Conservation (phyloP, 2,797 vertebrate genomes). For the Menidia menidia region DNA sequence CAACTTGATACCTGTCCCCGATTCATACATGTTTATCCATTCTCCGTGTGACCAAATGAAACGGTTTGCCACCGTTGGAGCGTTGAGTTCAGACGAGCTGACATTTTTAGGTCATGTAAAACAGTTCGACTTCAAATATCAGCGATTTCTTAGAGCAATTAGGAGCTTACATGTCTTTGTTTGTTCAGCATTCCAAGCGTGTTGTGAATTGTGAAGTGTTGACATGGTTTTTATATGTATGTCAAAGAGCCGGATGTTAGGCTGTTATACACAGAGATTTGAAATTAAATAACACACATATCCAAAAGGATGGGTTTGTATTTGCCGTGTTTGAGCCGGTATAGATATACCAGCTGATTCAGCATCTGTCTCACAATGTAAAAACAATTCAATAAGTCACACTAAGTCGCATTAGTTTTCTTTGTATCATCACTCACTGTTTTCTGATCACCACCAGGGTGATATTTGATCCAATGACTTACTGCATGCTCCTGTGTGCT, state of each 20-base stretch:
- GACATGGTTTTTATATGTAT: not conserved
- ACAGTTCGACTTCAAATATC: conserved; percentile 49
- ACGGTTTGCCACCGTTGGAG: conserved; percentile 22
- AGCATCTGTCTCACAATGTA: not conserved
- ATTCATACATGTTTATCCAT: conserved; percentile 37
- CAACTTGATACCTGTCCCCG: conserved; percentile 24
- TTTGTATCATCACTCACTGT: not conserved
- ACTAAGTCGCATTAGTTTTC: not conserved
- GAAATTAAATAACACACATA: not conserved
- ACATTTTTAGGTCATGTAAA: conserved; percentile 67
- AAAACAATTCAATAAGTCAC: no score
- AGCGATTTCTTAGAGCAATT: conserved; percentile 11
- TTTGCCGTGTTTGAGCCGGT: not conserved
- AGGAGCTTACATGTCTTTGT: not conserved
- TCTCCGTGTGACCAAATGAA: conserved; percentile 49
- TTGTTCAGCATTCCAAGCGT: not conserved
- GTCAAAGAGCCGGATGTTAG: no score
- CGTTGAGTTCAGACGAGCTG: conserved; percentile 48
- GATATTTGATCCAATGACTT: conserved; percentile 8
- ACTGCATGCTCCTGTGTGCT: conserved; percentile 12
- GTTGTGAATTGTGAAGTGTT: not conserved
- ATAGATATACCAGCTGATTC: not conserved
- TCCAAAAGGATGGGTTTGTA: not conserved
- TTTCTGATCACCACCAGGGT: no score
- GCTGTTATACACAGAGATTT: not conserved